Conservation (phyloP, 2,113 vertebrate genomes). For the Mesocricetus auratus region DNA sequence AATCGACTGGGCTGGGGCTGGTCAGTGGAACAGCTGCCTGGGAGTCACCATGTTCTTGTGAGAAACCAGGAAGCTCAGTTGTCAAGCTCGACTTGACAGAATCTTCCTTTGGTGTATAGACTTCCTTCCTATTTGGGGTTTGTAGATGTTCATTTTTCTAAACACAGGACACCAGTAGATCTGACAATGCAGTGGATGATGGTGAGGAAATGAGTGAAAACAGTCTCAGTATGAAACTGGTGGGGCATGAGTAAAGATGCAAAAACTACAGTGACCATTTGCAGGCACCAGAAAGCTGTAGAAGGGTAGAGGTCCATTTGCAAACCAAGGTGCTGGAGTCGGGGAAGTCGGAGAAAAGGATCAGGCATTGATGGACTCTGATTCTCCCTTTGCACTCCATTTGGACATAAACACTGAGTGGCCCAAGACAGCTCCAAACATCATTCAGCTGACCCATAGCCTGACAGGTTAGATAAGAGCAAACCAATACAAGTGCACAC, state of each 20-base stretch:
- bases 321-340: background rate
- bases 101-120: background rate
- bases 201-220: background rate
- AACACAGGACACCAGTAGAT: background rate
- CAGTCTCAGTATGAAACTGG: background rate
- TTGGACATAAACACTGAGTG: background rate
- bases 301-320: too few relatives aligned
- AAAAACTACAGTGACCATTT: background rate
- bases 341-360: background rate
- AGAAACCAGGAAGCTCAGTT: background rate
- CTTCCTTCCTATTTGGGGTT: background rate
- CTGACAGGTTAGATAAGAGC: background rate
- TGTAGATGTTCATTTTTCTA: background rate
- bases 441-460: background rate
- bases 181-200: background rate
- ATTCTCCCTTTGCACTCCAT: background rate
- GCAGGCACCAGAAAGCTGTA: background rate
- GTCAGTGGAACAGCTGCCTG: background rate
- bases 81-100: background rate
- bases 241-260: background rate
- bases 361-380: too few relatives aligned
- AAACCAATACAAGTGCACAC: background rate
- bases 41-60: background rate
- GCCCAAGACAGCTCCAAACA: background rate
- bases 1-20: background rate